phyloP scores from a whole-genome alignment of 2,888 invertebrate genomes.

The Lacanobia oleracea region DNA sequence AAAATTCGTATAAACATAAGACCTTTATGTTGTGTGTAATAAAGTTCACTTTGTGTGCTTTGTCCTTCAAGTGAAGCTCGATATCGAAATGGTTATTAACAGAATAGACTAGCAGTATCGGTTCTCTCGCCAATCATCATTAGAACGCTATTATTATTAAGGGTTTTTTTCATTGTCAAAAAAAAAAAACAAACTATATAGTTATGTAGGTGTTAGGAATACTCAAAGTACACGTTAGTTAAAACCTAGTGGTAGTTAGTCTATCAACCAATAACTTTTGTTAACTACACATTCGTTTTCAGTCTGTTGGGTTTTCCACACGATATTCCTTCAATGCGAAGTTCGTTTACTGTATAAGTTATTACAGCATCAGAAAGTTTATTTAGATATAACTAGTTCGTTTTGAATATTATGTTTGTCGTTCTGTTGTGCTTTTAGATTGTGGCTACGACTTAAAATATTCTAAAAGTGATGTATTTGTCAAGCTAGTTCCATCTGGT shows the following conservation, averaged over 20 bases:
- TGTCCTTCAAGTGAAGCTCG: too few species aligned
- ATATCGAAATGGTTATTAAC: too few species aligned
- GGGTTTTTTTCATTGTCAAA: too few species aligned
- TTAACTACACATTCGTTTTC: constrained; percentile 19
- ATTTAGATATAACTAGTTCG: constrained; percentile 59
- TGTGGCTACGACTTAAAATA: background rate
- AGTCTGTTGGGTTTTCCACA: constrained; percentile 64
- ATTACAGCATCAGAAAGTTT: constrained; percentile 50
- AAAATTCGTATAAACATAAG: too few species aligned
- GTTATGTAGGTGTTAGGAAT: too few species aligned
- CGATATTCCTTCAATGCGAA: constrained; percentile 67
- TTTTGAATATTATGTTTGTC: constrained; percentile 20
- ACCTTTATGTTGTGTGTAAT: too few species aligned
- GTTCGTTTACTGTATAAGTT: constrained; percentile 54
- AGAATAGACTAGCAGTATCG: too few species aligned
- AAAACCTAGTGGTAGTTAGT: too few species aligned
- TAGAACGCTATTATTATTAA: too few species aligned
- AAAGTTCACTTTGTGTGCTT: too few species aligned
- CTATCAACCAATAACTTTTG: background rate
- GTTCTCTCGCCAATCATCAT: too few species aligned
- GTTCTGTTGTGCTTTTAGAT: background rate
- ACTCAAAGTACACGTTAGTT: background rate
- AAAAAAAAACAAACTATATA: too few species aligned
- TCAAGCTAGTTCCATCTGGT: background rate
- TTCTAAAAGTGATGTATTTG: background rate